phyloP scores from a whole-genome alignment of 2,888 invertebrate genomes.

The Lasioglossum morio region DNA sequence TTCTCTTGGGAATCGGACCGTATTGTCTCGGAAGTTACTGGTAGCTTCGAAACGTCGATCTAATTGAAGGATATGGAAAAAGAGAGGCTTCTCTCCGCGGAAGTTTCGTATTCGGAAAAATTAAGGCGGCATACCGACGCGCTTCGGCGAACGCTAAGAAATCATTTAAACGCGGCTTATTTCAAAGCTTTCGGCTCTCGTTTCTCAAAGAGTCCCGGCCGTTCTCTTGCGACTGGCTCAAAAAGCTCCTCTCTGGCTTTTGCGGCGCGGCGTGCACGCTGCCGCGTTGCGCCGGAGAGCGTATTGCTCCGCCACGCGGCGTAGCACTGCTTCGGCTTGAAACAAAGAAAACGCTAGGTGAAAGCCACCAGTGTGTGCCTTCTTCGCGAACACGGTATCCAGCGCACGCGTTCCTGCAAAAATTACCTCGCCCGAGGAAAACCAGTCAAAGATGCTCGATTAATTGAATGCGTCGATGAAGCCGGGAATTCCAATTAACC shows the following conservation, averaged over 20 bases:
- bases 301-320: background rate
- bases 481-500: background rate
- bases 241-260: constrained; percentile 33
- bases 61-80: no score
- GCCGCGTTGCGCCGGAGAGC: no score
- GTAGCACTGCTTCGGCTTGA: constrained; percentile 10
- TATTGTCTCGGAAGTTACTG: background rate
- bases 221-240: constrained; percentile 10
- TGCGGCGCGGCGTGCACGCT: constrained; percentile 10
- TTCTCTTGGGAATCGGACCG: background rate
- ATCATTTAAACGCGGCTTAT: constrained; percentile 36
- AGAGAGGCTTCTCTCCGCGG: no score
- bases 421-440: constrained; percentile 27
- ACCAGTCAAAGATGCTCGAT: constrained; percentile 5
- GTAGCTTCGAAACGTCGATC: no score
- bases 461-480: constrained; percentile 17
- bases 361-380: constrained; percentile 34
- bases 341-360: constrained; percentile 49
- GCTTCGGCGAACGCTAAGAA: constrained; percentile 22
- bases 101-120: constrained; percentile 20
- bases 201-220: constrained; percentile 29
- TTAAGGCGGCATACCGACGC: background rate
- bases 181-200: constrained; percentile 15
- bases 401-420: constrained; percentile 23
- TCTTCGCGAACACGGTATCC: constrained; percentile 1